A percentile compares a stretch with the other conserved stretches of the same genome.
Conservation (phyloP, 2,888 invertebrate genomes). For the Noctua janthe region DNA sequence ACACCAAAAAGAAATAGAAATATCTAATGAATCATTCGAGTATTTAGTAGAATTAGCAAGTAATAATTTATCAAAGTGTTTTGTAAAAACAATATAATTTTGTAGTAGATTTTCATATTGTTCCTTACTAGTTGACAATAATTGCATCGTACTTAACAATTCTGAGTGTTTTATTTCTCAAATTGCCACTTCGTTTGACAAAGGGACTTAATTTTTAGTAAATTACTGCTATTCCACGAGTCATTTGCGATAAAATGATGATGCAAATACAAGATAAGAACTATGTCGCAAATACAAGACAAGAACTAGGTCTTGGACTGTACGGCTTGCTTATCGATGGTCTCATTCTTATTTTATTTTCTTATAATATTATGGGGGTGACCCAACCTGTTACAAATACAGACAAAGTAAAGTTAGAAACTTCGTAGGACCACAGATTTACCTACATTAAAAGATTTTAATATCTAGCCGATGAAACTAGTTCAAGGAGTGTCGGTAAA, state of each 20-base stretch:
- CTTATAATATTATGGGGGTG: no score
- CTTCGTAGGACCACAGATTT: neutral
- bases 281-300: no score
- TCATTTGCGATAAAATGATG: neutral
- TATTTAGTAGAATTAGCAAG: neutral
- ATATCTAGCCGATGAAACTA: neutral
- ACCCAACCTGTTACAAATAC: neutral
- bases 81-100: neutral
- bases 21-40: neutral
- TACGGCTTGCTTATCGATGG: neutral
- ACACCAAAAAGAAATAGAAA: neutral
- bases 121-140: neutral
- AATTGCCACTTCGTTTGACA: neutral
- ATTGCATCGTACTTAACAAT: neutral
- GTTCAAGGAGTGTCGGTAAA: neutral
- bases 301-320: no score
- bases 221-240: neutral
- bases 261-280: neutral
- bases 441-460: neutral
- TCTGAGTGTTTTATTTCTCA: neutral
- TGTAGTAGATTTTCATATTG: neutral
- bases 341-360: neutral
- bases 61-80: neutral
- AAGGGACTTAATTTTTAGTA: neutral
- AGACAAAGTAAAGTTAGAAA: neutral